Base-by-base conservation (phyloP, 1,140 invertebrate genomes). In the Plectrocnemia conspersa region DNA sequence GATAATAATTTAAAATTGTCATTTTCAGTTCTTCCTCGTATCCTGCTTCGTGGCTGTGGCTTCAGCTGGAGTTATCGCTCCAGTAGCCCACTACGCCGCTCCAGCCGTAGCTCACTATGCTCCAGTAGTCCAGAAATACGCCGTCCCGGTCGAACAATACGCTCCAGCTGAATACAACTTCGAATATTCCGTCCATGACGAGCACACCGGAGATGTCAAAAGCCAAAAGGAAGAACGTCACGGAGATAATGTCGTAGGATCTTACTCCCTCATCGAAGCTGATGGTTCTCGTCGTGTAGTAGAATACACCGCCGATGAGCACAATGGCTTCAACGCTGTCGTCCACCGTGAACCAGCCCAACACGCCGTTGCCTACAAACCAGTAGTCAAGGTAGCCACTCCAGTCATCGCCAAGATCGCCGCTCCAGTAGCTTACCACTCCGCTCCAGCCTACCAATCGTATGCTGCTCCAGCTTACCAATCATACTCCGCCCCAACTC, bases 231-330 rank as follows among this genome's bases (percentile, higher is more conserved):
- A 83, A 67, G 58, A 68, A 9, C 76, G 81, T 32, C 74, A 79
- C 60, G 80, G 79, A 23, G 76, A 80, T 54, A 69, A 74, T 24
- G 81, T 83, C 13, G 71, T 77, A 47, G 80, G 80, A 29, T 66
- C 72, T 23, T 82, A 82, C 67, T 78, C 76, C 41, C 66, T 82
- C 16, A 67, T 80, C 45, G 79, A 82, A 61, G 75, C 80, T 11
- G 80, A 88, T 64, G 84, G 84, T 27, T 82, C 79, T 59, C 73
- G 79, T 61, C 77, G 85, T 53, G 82, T 82, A 58, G 85, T 86
- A 38, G 79, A 84, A 23, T 88, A 88, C 70, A 84, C 81, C 25
- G 82, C 84, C 46, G 83, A 86, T 63, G 77, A 82, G 18, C 76
- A 85, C 63, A 81, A 77, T 61, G 85, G 84, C 59, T 84, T 85